These are phyloP conservation scores for Drosophila kuntzei DNA, from an alignment of 2,888 invertebrate species.

Conservation along the genomic window DNA sequence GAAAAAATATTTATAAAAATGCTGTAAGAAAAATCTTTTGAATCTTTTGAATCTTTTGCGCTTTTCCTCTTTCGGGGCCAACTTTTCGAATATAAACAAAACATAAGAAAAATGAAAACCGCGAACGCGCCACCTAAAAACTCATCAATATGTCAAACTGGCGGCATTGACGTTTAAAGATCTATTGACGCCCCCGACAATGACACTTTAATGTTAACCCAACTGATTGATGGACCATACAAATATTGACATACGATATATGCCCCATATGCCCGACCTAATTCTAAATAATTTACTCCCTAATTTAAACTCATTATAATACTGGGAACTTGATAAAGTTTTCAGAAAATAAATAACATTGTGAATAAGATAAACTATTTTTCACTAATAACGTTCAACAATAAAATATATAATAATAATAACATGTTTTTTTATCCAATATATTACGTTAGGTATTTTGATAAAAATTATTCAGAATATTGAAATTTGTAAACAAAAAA, in stretches of 20 bases:
- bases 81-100: slow-evolving; percentile 66
- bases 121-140: slow-evolving; percentile 65
- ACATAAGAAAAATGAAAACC: slow-evolving; percentile 23
- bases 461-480: too few relatives aligned
- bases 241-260: slow-evolving; percentile 63
- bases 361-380: too few relatives aligned
- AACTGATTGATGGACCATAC: slow-evolving; percentile 67
- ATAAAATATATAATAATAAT: too few relatives aligned
- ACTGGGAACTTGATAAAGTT: slow-evolving; percentile 29
- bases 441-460: too few relatives aligned
- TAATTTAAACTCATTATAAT: slow-evolving; percentile 31
- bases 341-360: neutral
- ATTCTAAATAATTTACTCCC: slow-evolving; percentile 19
- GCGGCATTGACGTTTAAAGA: slow-evolving; percentile 75
- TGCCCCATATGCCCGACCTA: slow-evolving; percentile 52
- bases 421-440: too few relatives aligned
- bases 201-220: slow-evolving; percentile 72
- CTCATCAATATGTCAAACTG: slow-evolving; percentile 66
- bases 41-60: too few relatives aligned
- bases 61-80: slow-evolving; percentile 19
- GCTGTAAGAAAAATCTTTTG: slow-evolving; percentile 48
- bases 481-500: too few relatives aligned
- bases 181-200: slow-evolving; percentile 73
- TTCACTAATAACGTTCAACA: too few relatives aligned
- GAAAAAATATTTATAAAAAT: slow-evolving; percentile 56